Conservation (phyloP, 2,888 invertebrate species). For the Seira sanloemensis region DNA sequence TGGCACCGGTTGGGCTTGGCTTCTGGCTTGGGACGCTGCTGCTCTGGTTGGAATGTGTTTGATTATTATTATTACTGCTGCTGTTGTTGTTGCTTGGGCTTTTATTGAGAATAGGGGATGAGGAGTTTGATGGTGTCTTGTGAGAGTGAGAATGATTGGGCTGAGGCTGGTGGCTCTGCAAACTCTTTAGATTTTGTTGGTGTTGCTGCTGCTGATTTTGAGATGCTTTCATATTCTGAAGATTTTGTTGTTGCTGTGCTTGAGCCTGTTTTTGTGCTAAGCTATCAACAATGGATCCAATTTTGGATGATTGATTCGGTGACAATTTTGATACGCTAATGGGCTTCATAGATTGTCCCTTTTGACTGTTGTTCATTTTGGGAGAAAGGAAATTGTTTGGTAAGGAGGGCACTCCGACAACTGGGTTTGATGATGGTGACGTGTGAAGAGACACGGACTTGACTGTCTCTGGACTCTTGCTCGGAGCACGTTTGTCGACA, state of each 20-base stretch:
- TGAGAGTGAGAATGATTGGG: conserved; percentile 12
- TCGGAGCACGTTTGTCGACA: conserved; percentile 19
- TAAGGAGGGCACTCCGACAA: not conserved
- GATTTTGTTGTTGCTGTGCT: conserved; percentile 49
- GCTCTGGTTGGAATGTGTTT: too few species aligned
- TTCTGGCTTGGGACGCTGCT: not conserved
- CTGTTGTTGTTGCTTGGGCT: conserved; percentile 18
- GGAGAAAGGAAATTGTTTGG: conserved; percentile 38
- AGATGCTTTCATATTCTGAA: conserved; percentile 26
- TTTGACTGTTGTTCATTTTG: conserved; percentile 39
- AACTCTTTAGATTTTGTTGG: conserved; percentile 36
- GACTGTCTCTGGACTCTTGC: conserved; percentile 35
- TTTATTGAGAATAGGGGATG: not conserved
- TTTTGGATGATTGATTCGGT: conserved; percentile 60
- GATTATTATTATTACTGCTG: not conserved
- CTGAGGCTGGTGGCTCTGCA: conserved; percentile 26
- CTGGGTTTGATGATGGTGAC: conserved; percentile 6
- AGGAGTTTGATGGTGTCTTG: not conserved
- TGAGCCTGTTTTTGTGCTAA: conserved; percentile 70
- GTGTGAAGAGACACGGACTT: conserved; percentile 27
- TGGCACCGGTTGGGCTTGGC: conserved; percentile 13
- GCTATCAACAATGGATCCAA: conserved; percentile 71
- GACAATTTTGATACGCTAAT: conserved; percentile 60
- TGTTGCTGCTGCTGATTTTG: conserved; percentile 16
- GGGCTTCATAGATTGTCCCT: conserved; percentile 46